These are phyloP conservation scores for Naso thynnoides DNA, from an alignment of 2,797 vertebrate genomes.

Conservation along the genomic window DNA sequence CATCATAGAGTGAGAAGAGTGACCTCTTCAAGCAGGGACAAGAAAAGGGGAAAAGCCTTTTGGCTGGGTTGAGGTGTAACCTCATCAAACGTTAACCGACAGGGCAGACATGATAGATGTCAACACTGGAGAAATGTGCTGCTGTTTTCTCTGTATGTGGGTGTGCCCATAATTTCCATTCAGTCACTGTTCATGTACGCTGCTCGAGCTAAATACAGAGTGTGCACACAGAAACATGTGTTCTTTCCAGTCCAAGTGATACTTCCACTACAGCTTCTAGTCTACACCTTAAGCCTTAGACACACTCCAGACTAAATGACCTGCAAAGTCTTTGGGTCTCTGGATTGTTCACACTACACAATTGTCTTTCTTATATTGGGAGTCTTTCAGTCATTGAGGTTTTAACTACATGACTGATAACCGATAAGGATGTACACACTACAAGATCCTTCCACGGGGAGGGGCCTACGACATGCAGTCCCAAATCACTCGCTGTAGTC, in stretches of 20 bases:
- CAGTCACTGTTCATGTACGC: conserved; percentile 8
- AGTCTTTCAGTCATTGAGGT: too few relatives aligned
- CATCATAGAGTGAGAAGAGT: conserved; percentile 60
- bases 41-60: conserved; percentile 52
- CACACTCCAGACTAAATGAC: too few relatives aligned
- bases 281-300: too few relatives aligned
- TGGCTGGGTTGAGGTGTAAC: conserved; percentile 62
- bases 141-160: conserved; percentile 33
- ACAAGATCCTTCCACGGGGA: too few relatives aligned
- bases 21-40: conserved; percentile 68
- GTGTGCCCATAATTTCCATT: conserved; percentile 36
- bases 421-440: too few relatives aligned
- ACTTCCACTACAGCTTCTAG: not conserved
- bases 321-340: too few relatives aligned
- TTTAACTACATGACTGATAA: too few relatives aligned
- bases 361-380: too few relatives aligned
- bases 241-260: not conserved
- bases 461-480: too few relatives aligned
- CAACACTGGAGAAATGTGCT: conserved; percentile 42
- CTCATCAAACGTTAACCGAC: conserved; percentile 68
- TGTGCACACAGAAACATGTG: not conserved
- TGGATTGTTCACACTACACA: too few relatives aligned
- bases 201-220: not conserved
- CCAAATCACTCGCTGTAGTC: too few relatives aligned
- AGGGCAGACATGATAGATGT: conserved; percentile 62